Base-by-base conservation (phyloP, 2,113 vertebrate species). In the Spilogale gracilis region DNA sequence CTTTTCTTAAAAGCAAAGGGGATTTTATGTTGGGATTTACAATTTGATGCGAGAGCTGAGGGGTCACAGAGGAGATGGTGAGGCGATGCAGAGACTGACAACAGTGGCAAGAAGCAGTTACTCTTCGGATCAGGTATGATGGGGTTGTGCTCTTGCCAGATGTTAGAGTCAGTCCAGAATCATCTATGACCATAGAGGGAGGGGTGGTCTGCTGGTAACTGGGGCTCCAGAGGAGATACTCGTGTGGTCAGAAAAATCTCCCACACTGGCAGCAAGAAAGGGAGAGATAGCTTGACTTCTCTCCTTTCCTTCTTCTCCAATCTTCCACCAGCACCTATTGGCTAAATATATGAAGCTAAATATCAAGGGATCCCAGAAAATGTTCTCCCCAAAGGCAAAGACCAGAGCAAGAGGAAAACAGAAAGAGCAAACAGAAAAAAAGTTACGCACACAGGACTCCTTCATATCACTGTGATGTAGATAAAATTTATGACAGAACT, bases 231-330 rank as follows among this genome's bases (percentile, higher is more conserved):
- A 79, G 43, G 18, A 93, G n/a, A 58, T 6, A 5, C 54, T 27
- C 25, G 17, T 74, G 21, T 43, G 56, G 0, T 74, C n/a, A 54
- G 48, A 73, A 32, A 63, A 27, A 32, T 25, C 16, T 43, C 30
- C 13, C 2, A 52, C 30, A 18, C 13, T 5, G 20, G n/a, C 43
- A 83, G 30, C 45, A 81, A 67, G 30, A 32, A 74, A 27, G 10
- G 3, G 2, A 30, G 16, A 27, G n/a, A 74, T 21, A 2, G 3
- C 17, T 11, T 7, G 48, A 20, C 21, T 74, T 89, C 27, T 13
- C 4, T 9, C 0, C 6, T 18, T 21, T 27, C 1, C 6, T 54
- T 48, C 0, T 6, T 65, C 18, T 58, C 67, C 3, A 23, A 20
- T 20, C 50, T 95, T 56, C 20, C 18, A 18, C 4, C 11, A 9